Evolutionary conservation across 2,797 vertebrate genomes (phyloP), one percentile per base, ranked within the genome.

Genomic region (Bradypodion ventrale): DNA sequence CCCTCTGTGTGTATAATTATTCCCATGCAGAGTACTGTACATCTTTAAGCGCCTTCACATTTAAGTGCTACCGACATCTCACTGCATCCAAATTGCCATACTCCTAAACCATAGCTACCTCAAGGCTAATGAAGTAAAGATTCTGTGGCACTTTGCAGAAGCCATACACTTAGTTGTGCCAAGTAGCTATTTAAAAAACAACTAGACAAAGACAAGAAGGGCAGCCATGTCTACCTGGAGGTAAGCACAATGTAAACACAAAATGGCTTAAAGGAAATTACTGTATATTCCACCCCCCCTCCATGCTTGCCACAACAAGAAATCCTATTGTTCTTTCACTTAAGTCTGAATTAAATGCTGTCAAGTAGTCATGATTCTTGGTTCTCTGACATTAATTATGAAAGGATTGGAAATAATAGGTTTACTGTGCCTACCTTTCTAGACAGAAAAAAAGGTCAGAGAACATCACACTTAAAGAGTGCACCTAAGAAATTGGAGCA

Each of bases 61-160:
- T 88, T 83, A 92, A 92, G 84, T 82, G 72, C 63, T 78, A 46
- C 4, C 84, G 86, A 82, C 85, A 70, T 85, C 89, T 87, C 85
- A 79, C 90, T 86, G 80, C 78, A 90, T 78, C 81, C 78, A 35
- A 85, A 87, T 40, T 85, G 78, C 65, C 80, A 83, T 19, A 84
- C 89, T 84, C 83, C 85, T 88, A 87, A 89, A 80, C 80, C 78
- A 78, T n/a, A 89, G 7, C 42, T 60, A 88, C 89, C 62, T 75
- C 72, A 82, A 91, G 87, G 88, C 83, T 89, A 83, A 83, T 29
- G 60, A 66, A 87, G 66, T 90, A 78, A 80, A 81, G 59, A 84
- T 84, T 89, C 87, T 75, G 89, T 89, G 83, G 85, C 77, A 75
- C 88, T 90, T 90, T 75, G 68, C 85, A 59, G 85, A 86, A 92